Percentiles rank a stretch among this genome's conserved stretches.
These are phyloP conservation scores for Sphecodes monilicornis DNA, from an alignment of 2,888 invertebrate genomes.

Conservation along the genomic window DNA sequence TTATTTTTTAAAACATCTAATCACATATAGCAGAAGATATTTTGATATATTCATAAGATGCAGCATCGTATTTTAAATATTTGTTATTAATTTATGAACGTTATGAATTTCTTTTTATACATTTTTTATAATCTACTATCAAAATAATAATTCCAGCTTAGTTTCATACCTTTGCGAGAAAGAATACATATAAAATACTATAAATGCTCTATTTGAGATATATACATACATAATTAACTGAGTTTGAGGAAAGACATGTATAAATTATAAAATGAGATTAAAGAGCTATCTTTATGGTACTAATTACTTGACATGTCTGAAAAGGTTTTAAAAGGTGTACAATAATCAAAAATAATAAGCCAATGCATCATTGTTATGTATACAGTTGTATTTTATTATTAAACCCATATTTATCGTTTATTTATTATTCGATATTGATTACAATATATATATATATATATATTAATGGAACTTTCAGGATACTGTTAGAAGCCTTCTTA, in stretches of 20 bases:
- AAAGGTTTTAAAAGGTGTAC: slow-evolving; percentile 65
- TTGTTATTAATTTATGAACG: slow-evolving; percentile 69
- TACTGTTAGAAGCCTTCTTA: background rate
- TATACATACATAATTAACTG: slow-evolving; percentile 51
- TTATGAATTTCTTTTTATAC: slow-evolving; percentile 59
- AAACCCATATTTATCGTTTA: slow-evolving; percentile 45
- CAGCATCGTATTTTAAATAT: slow-evolving; percentile 54
- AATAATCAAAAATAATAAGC: slow-evolving; percentile 73
- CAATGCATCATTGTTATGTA: slow-evolving; percentile 71
- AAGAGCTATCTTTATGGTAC: slow-evolving; percentile 60
- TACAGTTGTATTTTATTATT: slow-evolving; percentile 56
- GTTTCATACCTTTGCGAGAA: slow-evolving; percentile 42
- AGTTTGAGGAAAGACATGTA: slow-evolving; percentile 52
- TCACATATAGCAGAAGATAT: slow-evolving; percentile 65
- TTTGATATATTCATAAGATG: slow-evolving; percentile 69
- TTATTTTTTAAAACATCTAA: slow-evolving; percentile 58
- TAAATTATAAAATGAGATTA: slow-evolving; percentile 55
- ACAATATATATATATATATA: slow-evolving; percentile 1
- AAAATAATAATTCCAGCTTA: slow-evolving; percentile 41
- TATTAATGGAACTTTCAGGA: background rate
- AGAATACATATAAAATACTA: slow-evolving; percentile 30
- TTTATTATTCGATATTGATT: slow-evolving; percentile 26
- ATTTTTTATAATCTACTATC: slow-evolving; percentile 33
- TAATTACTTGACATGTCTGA: slow-evolving; percentile 59
- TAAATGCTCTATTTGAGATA: slow-evolving; percentile 41